phyloP scores from a whole-genome alignment of 2,113 vertebrate species.

The Taxidea taxus region DNA sequence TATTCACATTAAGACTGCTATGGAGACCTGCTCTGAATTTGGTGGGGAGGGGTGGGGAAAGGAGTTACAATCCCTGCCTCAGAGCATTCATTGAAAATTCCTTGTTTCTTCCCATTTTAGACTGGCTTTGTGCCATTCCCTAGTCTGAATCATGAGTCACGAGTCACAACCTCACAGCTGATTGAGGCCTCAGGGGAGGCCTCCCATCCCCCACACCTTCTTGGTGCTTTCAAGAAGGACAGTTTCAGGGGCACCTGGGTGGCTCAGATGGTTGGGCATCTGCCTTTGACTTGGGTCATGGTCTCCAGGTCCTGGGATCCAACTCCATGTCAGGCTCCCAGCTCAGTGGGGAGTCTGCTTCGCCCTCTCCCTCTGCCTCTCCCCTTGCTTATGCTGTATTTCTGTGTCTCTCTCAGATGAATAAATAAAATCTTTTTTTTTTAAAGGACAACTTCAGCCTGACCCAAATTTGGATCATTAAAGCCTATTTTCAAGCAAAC shows the following conservation, averaged over 20 bases:
- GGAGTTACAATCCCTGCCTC: background rate
- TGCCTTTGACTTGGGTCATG: too few relatives aligned
- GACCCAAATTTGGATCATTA: background rate
- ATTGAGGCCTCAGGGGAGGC: constrained; percentile 66
- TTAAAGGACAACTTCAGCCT: background rate
- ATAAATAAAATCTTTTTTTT: too few relatives aligned
- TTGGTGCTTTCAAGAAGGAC: background rate
- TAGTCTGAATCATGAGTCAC: constrained; percentile 79
- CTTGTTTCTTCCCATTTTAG: constrained; percentile 75
- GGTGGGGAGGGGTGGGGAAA: background rate
- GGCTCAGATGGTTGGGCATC: too few relatives aligned
- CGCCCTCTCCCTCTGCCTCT: too few relatives aligned
- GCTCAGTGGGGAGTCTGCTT: too few relatives aligned
- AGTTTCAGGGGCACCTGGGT: background rate
- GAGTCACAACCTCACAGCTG: constrained; percentile 81
- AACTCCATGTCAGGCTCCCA: too few relatives aligned
- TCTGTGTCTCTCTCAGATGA: too few relatives aligned
- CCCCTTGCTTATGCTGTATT: too few relatives aligned
- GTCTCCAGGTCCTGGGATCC: too few relatives aligned
- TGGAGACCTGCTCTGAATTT: background rate
- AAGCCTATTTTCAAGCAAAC: background rate
- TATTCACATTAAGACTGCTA: background rate
- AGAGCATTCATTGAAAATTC: background rate
- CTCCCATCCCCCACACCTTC: background rate
- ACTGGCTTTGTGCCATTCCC: constrained; percentile 90